Percentiles rank a stretch among this genome's conserved stretches.
These are phyloP conservation scores for Chaenocephalus aceratus DNA, from an alignment of 2,113 vertebrate genomes.

Conservation along the genomic window DNA sequence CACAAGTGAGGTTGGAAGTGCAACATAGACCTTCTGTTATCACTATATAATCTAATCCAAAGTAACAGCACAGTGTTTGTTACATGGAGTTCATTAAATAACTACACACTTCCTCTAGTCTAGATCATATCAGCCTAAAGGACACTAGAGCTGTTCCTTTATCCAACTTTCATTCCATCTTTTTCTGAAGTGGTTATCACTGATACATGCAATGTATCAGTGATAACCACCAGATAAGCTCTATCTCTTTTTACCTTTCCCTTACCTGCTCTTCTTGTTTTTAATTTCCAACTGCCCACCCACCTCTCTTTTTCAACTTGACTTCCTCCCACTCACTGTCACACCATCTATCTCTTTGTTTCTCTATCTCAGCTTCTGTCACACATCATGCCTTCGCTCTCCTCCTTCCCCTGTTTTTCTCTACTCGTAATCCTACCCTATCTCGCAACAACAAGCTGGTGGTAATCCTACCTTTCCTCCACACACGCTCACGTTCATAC, in stretches of 20 bases:
- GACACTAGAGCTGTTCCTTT: conserved; percentile 28
- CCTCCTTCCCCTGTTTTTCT: conserved; percentile 38
- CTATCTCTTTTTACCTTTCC: not conserved
- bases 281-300: conserved; percentile 22
- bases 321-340: conserved; percentile 61
- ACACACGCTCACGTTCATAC: conserved; percentile 12
- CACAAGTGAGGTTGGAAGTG: conserved; percentile 16
- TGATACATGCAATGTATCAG: not conserved
- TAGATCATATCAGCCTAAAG: conserved; percentile 38
- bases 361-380: conserved; percentile 53
- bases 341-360: conserved; percentile 62
- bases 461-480: conserved; percentile 72
- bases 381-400: conserved; percentile 48
- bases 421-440: conserved; percentile 67
- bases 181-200: not conserved
- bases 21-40: conserved; percentile 40
- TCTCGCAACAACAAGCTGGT: conserved; percentile 64
- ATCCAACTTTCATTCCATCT: conserved; percentile 3
- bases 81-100: conserved; percentile 57
- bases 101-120: not conserved
- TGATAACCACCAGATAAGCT: too few species aligned
- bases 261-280: not conserved
- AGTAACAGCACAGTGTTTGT: conserved; percentile 30
- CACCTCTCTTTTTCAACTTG: conserved; percentile 32
- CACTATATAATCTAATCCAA: conserved; percentile 49